Base-by-base conservation (phyloP, 2,888 invertebrate genomes). In the Caradrina clavipalpis region DNA sequence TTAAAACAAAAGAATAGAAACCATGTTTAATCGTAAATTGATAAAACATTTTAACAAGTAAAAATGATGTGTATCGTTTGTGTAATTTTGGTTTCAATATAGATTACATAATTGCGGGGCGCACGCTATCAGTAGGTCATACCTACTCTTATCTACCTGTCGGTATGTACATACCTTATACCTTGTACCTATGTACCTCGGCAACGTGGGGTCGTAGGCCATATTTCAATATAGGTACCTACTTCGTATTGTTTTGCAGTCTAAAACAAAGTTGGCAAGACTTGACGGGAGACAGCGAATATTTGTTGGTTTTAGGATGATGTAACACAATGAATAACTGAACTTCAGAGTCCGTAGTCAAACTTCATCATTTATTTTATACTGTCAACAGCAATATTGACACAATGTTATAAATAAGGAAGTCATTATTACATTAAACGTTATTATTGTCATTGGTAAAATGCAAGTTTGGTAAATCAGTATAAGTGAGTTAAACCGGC, bases 21-120 rank as follows among this genome's bases (percentile, higher is more conserved):
- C 21, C 39, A 39, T 42, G 10, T 50, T 26, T 26, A 45, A 35
- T 45, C 10, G 49, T 55, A 42, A 57, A 66, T 66, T 57, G 51
- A 72, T 47, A 47, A 57, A 72, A 53, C 21, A 53, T 47, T 47
- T 57, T 19, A 17, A 31, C 56, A 71, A 66, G 31, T 22, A 53
- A 42, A 39, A 66, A 35, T 13, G 63, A 63, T 59, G 8, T 17
- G 7, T 72, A 76, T 78, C 53, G 7, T 57, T 78, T 54, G 19
- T 78, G 65, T 78, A 61, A 61, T 50, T 64, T 65, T 54, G 22
- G 57, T 55, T 65, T 61, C 50, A 62, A 42, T 73, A 47, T 51
- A 61, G 22, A 58, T 54, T 58, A 73, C 50, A 57, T 47, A 78
- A 78, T 78, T 58, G 50, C 50, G 50, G 13, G 11, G 21, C 15